Base-by-base conservation (phyloP, 2,888 invertebrate genomes). In the Gasteruption jaculator region DNA sequence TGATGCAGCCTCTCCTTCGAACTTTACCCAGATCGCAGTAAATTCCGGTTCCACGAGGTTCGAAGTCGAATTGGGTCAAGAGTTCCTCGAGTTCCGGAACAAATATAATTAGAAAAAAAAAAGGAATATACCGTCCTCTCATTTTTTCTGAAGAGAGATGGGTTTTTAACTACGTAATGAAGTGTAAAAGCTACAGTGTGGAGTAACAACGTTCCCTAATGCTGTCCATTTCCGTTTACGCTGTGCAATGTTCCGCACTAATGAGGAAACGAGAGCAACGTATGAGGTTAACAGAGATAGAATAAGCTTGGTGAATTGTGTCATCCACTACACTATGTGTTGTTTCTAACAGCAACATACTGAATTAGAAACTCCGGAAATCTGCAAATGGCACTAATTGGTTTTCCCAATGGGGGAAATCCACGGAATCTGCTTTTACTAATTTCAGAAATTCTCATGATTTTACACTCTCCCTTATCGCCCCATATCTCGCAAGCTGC, bases 341-440 rank as follows among this genome's bases (percentile, higher is more conserved):
- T 57, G 55, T 50, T 49, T 51, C 46, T 46, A 46, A 46, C 48
- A 46, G 48, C 36, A 36, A 45, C 48, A 40, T 48, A 50, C 40
- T 41, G 51, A 54, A 57, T 54, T 52, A 53, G 54, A 37, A 54
- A 56, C 56, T 52, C 51, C 48, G 52, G 55, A 53, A 58, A 57
- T 57, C 55, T 50, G 51, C 52, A 53, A 58, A 60, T 54, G 46
- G 43, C 41, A 50, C 48, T 57, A 58, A 58, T 53, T 57, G 50
- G 41, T 50, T 54, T 55, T 54, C 46, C 52, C 30, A 54, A 54
- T 42, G 32, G 46, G 50, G 46, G 44, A 44, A 57, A 59, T 46
- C 39, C 37, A 30, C 34, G 27, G 42, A 49, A 50, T 49, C 52
- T 52, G 52, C 56, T 60, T 60, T 55, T 40, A 44, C 49, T 54